Conservation (phyloP, 2,797 vertebrate genomes). For the Amniataba percoides region DNA sequence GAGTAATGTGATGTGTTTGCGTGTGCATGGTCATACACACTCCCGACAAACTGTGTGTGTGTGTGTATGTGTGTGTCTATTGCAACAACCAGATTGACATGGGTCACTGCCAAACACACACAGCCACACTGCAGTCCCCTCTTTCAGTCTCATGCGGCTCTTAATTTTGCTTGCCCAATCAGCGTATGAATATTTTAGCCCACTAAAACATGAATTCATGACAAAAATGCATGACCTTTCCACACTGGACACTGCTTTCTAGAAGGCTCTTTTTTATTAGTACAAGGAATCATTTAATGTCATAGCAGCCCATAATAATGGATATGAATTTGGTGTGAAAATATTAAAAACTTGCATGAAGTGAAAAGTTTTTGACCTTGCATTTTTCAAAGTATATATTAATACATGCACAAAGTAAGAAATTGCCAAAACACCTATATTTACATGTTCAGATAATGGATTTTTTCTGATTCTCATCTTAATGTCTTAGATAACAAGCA, state of each 20-base stretch:
- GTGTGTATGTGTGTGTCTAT: slow-evolving; percentile 10
- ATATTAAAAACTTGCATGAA: slow-evolving; percentile 3
- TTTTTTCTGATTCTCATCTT: slow-evolving; percentile 1
- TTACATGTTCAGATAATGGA: not conserved
- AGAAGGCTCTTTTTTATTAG: slow-evolving; percentile 29
- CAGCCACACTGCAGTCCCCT: slow-evolving; percentile 14
- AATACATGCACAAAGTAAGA: not conserved
- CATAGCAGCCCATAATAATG: not conserved
- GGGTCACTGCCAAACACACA: slow-evolving; percentile 28
- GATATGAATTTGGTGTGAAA: slow-evolving; percentile 15
- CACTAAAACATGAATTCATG: slow-evolving; percentile 30
- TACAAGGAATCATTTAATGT: slow-evolving; percentile 30
- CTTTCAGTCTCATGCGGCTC: slow-evolving; percentile 28
- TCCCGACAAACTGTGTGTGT: slow-evolving; percentile 6
- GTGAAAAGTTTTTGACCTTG: not conserved
- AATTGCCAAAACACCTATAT: not conserved
- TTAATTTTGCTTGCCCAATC: slow-evolving; percentile 25
- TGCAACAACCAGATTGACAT: slow-evolving; percentile 24
- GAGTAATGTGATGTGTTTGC: slow-evolving; percentile 19
- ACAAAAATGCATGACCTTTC: slow-evolving; percentile 40
- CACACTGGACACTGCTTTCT: not conserved
- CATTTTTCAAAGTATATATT: not conserved
- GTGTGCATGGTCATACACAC: slow-evolving; percentile 22
- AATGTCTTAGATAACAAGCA: not conserved
- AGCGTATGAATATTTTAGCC: slow-evolving; percentile 47